Evolutionary conservation across 2,888 invertebrate species (phyloP), one percentile per base, ranked within the genome.

Genomic region (Mesorhabditis belari): DNA sequence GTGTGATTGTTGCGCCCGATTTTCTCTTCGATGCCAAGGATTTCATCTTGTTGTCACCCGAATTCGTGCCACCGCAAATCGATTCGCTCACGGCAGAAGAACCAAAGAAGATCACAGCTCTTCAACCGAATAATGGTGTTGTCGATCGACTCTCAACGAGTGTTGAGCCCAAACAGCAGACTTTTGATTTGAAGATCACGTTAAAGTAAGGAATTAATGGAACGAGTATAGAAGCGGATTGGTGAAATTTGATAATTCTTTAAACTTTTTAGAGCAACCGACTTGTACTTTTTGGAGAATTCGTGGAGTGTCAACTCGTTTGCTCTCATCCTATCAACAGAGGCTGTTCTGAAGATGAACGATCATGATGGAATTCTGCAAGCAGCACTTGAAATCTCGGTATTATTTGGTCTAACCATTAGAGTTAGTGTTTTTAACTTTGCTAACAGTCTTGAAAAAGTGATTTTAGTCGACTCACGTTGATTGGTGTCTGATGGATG

Each of bases 281-380:
- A 98, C 83, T 85, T 96, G 61, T 91, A 96, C 29, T 86, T 95
- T 35, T 89, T 96, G 0, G 95, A 96, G 82, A 89, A 94, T 81
- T 88, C 90, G 0, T 88, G 90, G 0, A 86, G 89, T 19, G 87
- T 87, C 85, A 92, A 95, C 81, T 90, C 93, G 1, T 92, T 92
- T 81, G 93, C 95, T 0, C 90, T 96, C 12, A 93, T 96, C 9
- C 72, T 68, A 3, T 64, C 70, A 28, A 75, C 74, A 5, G 75
- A 76, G 0, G 77, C 76, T 4, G 76, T 78, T 3, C 60, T 79
- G 17, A 72, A 73, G 50, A 67, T 72, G 61, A 70, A 67, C 35
- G 79, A 80, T 61, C 49, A 55, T 24, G 64, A 53, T 24, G 77
- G 75, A 5, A 59, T 71, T 12, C 55, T 79, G 12, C 63, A 68